These are phyloP conservation scores for Drosophila mettleri DNA, from an alignment of 2,888 invertebrate genomes.

Conservation along the genomic window DNA sequence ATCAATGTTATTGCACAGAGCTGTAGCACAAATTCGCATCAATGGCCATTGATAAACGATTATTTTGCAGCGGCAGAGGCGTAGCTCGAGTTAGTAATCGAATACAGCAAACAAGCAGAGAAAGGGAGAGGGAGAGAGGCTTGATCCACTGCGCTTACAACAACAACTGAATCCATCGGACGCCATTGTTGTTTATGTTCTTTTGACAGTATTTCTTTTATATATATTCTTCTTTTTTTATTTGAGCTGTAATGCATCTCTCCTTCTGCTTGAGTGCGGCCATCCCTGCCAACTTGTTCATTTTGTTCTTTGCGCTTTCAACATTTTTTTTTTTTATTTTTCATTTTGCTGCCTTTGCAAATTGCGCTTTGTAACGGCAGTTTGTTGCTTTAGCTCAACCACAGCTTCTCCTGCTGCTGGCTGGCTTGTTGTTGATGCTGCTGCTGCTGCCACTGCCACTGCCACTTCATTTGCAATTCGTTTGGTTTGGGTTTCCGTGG, in stretches of 20 bases:
- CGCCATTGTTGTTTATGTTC: conserved; percentile 39
- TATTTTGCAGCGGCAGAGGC: conserved; percentile 28
- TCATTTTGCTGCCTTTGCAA: conserved; percentile 36
- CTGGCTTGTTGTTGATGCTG: conserved; percentile 16
- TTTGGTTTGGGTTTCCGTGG: conserved; percentile 35
- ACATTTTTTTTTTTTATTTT: conserved; percentile 23
- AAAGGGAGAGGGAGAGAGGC: too few relatives aligned
- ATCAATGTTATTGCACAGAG: conserved; percentile 12
- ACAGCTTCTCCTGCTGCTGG: conserved; percentile 8
- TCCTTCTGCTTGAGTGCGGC: conserved; percentile 27
- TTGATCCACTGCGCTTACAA: conserved; percentile 16
- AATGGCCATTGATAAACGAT: conserved; percentile 47
- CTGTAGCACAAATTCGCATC: conserved; percentile 27
- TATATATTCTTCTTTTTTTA: conserved; percentile 10
- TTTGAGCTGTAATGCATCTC: conserved; percentile 37
- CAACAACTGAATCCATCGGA: conserved; percentile 29
- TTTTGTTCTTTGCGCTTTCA: conserved; percentile 38
- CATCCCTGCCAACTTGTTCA: conserved; percentile 40
- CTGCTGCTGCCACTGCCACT: too few relatives aligned
- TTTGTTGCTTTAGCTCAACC: conserved; percentile 29
- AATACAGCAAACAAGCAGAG: conserved; percentile 37
- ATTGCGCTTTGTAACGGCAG: conserved; percentile 43
- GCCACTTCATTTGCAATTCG: conserved; percentile 67
- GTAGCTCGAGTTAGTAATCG: conserved; percentile 33
- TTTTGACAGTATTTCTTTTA: conserved; percentile 50